Conservation (phyloP, 1,140 invertebrate species). For the Spodoptera frugiperda region DNA sequence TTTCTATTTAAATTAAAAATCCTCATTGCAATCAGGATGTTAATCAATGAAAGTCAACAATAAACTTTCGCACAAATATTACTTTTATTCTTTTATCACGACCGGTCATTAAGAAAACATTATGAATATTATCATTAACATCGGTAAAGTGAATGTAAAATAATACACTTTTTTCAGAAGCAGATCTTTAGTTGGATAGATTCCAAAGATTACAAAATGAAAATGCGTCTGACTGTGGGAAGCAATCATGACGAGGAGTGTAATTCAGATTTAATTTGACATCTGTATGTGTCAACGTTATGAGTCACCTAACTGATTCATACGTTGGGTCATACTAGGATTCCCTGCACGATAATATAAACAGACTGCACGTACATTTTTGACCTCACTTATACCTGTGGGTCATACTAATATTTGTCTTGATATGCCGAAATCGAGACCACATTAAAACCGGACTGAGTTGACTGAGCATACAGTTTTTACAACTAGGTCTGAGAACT, state of each 20-base stretch:
- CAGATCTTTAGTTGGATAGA: conserved; percentile 24
- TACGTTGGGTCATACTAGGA: not conserved
- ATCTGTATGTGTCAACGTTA: conserved; percentile 15
- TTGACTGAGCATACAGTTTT: not conserved
- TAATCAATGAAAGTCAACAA: not conserved
- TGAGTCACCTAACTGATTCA: conserved; percentile 11
- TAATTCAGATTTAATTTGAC: conserved; percentile 19
- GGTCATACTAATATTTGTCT: conserved; percentile 28
- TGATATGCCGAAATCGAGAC: not conserved
- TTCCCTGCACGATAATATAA: conserved; percentile 10
- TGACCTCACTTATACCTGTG: not conserved
- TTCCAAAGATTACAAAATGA: conserved; percentile 37
- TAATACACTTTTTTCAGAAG: conserved; percentile 20
- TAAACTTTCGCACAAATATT: conserved; percentile 7
- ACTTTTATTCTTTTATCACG: conserved; percentile 25
- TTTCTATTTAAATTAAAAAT: conserved; percentile 14
- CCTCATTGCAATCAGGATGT: conserved; percentile 17
- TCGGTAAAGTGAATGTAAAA: conserved; percentile 39
- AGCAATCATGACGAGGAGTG: conserved; percentile 1
- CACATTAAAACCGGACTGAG: conserved; percentile 11
- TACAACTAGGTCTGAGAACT: conserved; percentile 2
- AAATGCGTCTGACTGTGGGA: conserved; percentile 11
- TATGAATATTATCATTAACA: conserved; percentile 23
- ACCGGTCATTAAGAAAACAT: conserved; percentile 29
- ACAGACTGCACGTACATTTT: not conserved